These are phyloP conservation scores for Amazona vittata DNA, from an alignment of 2,113 vertebrate genomes.

Conservation along the genomic window DNA sequence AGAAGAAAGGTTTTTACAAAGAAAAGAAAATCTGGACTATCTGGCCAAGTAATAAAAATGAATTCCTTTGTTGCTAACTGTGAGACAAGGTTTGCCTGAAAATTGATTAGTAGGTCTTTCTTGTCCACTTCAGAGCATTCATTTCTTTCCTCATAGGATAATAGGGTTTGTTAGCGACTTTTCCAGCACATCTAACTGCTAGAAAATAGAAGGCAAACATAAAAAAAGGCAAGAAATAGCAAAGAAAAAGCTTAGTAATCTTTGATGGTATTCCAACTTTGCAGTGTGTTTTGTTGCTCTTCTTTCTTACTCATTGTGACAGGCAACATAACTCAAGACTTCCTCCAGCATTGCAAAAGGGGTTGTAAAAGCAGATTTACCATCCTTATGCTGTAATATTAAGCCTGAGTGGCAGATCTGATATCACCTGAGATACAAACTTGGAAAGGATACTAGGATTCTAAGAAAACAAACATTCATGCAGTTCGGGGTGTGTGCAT, in stretches of 20 bases:
- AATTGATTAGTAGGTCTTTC: constrained; percentile 70
- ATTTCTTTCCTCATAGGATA: constrained; percentile 62
- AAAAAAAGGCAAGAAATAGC: constrained; percentile 32
- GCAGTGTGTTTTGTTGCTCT: not conserved
- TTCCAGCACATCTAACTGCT: constrained; percentile 71
- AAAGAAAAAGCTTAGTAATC: not conserved
- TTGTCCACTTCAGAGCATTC: constrained; percentile 64
- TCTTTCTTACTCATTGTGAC: not conserved
- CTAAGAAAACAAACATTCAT: not conserved
- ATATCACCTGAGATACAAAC: not conserved
- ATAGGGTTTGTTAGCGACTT: constrained; percentile 61
- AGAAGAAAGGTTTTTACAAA: constrained; percentile 75
- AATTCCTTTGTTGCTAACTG: constrained; percentile 62
- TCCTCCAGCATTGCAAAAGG: not conserved
- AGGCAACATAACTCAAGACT: not conserved
- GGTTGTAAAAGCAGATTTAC: not conserved
- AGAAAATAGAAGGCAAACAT: constrained; percentile 31
- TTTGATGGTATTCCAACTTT: not conserved
- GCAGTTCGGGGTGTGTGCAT: not conserved
- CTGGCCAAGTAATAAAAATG: constrained; percentile 74
- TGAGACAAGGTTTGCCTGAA: constrained; percentile 68
- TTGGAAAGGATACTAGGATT: not conserved
- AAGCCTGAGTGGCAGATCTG: not conserved
- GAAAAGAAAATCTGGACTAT: constrained; percentile 74
- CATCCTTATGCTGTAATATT: not conserved